Evolutionary conservation across 2,888 invertebrate species (phyloP), one percentile per base, ranked within the genome.

Genomic region (Dromius quadrimaculatus): DNA sequence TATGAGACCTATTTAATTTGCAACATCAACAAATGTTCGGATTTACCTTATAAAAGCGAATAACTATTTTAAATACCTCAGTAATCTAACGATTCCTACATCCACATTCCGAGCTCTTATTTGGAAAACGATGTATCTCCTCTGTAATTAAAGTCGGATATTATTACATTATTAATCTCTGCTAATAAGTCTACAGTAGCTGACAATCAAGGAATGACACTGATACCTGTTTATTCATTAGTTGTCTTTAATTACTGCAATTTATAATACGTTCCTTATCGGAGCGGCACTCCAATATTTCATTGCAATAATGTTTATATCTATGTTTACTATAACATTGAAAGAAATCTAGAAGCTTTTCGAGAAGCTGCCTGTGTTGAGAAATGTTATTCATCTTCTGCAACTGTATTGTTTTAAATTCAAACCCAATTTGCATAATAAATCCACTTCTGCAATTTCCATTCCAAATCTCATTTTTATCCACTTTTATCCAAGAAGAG

Each of bases 211-310:
- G 15, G 28, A 54, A 54, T 28, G 15, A 23, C 15, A 22, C 17
- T 41, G 22, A 36, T 62, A 28, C 62, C 28, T 62, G 62, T 41
- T 62, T 62, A 43, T 62, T 62, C 43, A 62, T 62, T 62, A 62
- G 62, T 23, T 17, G 6, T 9, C 28, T 32, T 23, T 62, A 28
- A 43, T 28, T 62, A 43, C 43, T 8, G 62, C 28, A 62, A 62
- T 62, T 62, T 43, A 62, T 62, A 19, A n/a, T 47, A 15, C 28
- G 13, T 32, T 43, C 62, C 43, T 43, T 62, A 43, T 62, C 20
- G 17, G 62, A 23, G 28, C 6, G 13, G 13, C 36, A 62, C 15
- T 23, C 43, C n/a, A 43, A 62, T 62, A 43, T 57, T 17, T 57
- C 62, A 62, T 41, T 28, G 28, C 38, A 47, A 17, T 47, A n/a